These are phyloP conservation scores for Marmota monax DNA, from an alignment of 2,113 vertebrate species.

Conservation along the genomic window DNA sequence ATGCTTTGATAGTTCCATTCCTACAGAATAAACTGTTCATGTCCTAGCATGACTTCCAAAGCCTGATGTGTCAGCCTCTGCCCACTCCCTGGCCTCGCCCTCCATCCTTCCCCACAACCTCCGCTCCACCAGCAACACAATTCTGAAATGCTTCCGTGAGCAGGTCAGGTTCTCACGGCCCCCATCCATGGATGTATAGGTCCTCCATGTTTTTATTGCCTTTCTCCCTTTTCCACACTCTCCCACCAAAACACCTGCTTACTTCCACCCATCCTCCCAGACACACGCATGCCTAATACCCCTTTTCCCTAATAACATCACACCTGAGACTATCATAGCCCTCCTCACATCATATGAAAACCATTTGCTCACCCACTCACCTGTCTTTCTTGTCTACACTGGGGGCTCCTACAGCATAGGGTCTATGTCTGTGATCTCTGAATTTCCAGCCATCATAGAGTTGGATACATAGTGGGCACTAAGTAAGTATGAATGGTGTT, in stretches of 20 bases:
- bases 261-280: background rate
- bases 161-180: background rate
- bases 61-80: background rate
- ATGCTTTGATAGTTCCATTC: background rate
- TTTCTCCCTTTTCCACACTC: background rate
- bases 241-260: background rate
- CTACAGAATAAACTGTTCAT: background rate
- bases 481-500: background rate
- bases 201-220: background rate
- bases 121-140: background rate
- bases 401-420: background rate
- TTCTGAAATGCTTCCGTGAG: background rate
- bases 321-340: background rate
- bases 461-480: background rate
- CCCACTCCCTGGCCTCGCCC: background rate
- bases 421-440: background rate
- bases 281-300: background rate
- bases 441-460: background rate
- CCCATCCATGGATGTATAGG: background rate
- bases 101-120: background rate
- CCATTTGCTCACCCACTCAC: background rate
- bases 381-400: constrained; percentile 12
- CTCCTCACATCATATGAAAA: background rate
- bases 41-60: background rate
- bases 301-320: background rate